Conservation (phyloP, 2,888 invertebrate genomes). For the Drosophila mulleri region DNA sequence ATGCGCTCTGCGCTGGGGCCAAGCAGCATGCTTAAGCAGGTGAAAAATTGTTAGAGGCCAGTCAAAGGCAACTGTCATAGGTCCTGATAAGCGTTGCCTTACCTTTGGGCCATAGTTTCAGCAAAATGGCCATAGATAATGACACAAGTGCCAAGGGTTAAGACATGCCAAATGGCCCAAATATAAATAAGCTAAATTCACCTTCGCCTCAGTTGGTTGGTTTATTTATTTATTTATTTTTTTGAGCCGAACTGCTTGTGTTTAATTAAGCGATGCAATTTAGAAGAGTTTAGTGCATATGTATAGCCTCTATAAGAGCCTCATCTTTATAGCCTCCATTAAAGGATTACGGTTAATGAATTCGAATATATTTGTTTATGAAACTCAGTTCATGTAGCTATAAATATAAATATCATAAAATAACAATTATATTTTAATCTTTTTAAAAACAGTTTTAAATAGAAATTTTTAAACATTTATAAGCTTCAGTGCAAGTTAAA, state of each 20-base stretch:
- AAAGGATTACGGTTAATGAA: too few species aligned
- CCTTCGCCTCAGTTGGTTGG: not conserved
- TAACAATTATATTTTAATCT: too few species aligned
- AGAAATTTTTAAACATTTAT: too few species aligned
- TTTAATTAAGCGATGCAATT: conserved; percentile 7
- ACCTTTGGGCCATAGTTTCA: conserved; percentile 43
- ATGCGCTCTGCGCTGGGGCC: conserved; percentile 26
- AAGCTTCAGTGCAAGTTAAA: too few species aligned
- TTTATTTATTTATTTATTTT: too few species aligned
- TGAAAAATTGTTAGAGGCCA: conserved; percentile 40
- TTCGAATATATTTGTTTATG: too few species aligned
- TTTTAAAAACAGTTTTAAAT: too few species aligned
- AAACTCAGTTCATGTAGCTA: too few species aligned
- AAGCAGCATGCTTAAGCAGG: conserved; percentile 48
- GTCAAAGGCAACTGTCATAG: conserved; percentile 25
- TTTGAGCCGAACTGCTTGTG: not conserved
- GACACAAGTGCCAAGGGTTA: conserved; percentile 32
- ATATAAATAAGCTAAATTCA: conserved; percentile 46
- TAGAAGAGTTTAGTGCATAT: not conserved
- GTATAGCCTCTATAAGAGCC: too few species aligned
- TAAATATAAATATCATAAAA: too few species aligned
- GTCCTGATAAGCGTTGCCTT: conserved; percentile 43
- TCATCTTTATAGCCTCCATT: too few species aligned
- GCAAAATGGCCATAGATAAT: conserved; percentile 43
- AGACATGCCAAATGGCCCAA: conserved; percentile 6